Conservation (phyloP, 2,113 vertebrate species). For the Petrocephalus microphthalmus region DNA sequence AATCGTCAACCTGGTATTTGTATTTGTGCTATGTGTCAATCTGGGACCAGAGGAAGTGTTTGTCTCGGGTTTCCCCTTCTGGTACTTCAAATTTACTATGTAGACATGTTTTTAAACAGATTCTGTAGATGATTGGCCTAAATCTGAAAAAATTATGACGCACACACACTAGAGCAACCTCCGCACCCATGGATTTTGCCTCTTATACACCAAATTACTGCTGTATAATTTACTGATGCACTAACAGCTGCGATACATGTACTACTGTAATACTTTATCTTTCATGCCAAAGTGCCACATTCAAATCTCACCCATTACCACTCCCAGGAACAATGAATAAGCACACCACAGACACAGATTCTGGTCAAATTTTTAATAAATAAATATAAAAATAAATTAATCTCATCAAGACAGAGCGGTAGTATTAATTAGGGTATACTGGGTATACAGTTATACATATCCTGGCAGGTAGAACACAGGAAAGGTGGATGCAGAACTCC, state of each 20-base stretch:
- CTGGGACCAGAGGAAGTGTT: neutral
- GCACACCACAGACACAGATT: slow-evolving; percentile 1
- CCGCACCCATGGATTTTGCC: no score
- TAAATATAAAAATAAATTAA: slow-evolving; percentile 67
- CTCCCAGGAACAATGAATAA: slow-evolving; percentile 20
- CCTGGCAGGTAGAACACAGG: neutral
- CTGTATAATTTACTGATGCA: neutral
- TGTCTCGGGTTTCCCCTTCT: neutral
- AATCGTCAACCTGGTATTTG: neutral
- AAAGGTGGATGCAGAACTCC: neutral
- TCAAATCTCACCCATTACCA: neutral
- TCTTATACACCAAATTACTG: neutral
- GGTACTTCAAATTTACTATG: neutral
- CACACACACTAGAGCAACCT: neutral
- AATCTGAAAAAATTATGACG: neutral
- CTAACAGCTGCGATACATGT: neutral
- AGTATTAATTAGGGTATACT: slow-evolving; percentile 45
- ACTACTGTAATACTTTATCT: neutral
- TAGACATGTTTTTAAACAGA: neutral
- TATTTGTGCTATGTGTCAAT: no score
- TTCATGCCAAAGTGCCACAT: neutral
- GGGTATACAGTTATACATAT: slow-evolving; percentile 39
- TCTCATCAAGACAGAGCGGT: slow-evolving; percentile 50
- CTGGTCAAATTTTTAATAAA: slow-evolving; percentile 63
- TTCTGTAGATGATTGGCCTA: neutral